phyloP scores from a whole-genome alignment of 2,113 vertebrate genomes.

The Oophaga pumilio region DNA sequence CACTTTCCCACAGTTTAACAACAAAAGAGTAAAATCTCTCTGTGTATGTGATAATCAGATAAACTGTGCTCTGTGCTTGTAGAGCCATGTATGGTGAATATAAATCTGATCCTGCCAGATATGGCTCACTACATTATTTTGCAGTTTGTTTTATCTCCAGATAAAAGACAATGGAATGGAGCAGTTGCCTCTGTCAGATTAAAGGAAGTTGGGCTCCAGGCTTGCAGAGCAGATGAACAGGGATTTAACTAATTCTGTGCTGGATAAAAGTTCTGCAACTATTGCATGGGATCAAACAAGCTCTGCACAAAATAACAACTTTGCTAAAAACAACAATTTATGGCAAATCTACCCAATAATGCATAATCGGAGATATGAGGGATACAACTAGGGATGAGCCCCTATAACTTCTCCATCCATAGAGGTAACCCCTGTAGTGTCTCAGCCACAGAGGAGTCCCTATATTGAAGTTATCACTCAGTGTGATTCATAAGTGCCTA shows the following conservation, averaged over 20 bases:
- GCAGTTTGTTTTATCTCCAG: slow-evolving; percentile 47
- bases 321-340: no score
- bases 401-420: not conserved
- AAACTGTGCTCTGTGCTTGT: not conserved
- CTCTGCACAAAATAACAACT: not conserved
- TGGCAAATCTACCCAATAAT: not conserved
- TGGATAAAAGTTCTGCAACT: not conserved
- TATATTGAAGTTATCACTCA: not conserved
- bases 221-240: not conserved
- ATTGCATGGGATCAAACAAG: not conserved
- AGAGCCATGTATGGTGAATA: slow-evolving; percentile 15
- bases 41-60: not conserved
- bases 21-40: not conserved
- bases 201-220: not conserved
- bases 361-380: no score
- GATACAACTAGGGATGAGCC: no score
- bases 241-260: not conserved
- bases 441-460: not conserved
- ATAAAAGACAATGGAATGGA: slow-evolving; percentile 30
- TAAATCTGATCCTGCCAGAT: slow-evolving; percentile 33
- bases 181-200: slow-evolving; percentile 14
- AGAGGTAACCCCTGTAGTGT: not conserved
- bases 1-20: slow-evolving; percentile 6
- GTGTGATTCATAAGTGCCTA: not conserved
- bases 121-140: not conserved